phyloP scores from a whole-genome alignment of 23 tunicate genomes.

The Styela plicata region DNA sequence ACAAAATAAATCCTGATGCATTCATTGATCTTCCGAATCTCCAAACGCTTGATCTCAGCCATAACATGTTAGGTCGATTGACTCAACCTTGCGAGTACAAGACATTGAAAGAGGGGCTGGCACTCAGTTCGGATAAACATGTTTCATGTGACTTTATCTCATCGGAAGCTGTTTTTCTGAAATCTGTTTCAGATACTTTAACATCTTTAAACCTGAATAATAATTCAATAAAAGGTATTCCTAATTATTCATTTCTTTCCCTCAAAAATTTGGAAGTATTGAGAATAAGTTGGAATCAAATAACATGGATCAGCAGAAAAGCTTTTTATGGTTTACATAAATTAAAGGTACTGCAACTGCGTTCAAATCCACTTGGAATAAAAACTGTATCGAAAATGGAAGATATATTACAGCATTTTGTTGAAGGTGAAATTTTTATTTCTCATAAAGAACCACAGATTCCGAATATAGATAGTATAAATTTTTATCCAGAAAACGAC shows the following conservation, averaged over 20 bases:
- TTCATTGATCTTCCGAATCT: constrained; percentile 39
- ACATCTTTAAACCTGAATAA: constrained; percentile 32
- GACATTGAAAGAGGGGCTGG: background rate
- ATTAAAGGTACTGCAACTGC: constrained; percentile 30
- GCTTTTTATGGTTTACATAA: constrained; percentile 47
- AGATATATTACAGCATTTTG: constrained; percentile 21
- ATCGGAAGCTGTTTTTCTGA: constrained; percentile 23
- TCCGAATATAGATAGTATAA: background rate
- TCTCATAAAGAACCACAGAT: background rate
- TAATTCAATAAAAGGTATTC: constrained; percentile 44
- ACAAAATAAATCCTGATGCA: constrained; percentile 21
- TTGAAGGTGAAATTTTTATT: background rate
- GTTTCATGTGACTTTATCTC: background rate
- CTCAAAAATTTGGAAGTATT: constrained; percentile 36
- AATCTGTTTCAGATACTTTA: constrained; percentile 16
- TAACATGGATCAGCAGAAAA: constrained; percentile 46
- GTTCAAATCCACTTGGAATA: constrained; percentile 39
- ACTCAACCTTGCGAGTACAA: constrained; percentile 3
- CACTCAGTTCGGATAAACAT: too few relatives aligned
- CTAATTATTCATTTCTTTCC: constrained; percentile 34
- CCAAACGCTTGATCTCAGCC: constrained; percentile 41
- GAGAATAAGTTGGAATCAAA: constrained; percentile 40
- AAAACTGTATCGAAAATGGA: constrained; percentile 24
- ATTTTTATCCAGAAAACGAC: background rate
- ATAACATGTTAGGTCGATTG: constrained; percentile 34